Base-by-base conservation (phyloP, 23 tunicate species). In the Oikopleura dioica region DNA sequence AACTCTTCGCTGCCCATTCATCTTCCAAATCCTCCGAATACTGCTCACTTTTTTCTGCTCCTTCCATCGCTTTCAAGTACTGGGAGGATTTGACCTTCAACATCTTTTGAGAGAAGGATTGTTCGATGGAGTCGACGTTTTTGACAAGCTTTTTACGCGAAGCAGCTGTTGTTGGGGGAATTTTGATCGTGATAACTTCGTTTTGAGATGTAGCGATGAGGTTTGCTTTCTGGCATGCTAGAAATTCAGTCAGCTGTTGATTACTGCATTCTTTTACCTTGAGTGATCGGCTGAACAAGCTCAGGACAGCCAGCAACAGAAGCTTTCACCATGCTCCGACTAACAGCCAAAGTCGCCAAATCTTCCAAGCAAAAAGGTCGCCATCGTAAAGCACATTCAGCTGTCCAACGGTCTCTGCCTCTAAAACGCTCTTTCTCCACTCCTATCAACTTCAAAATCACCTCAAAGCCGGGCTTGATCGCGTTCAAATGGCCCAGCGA, bases 221-320 rank as follows among this genome's bases (percentile, higher is more conserved):
- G 26, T 63, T 63, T 63, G 72, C 72, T 63, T 23, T 28, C 33
- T 16, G 29, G 33, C 72, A 63, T 24, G 72, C 72, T 63, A 63
- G 26, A 63, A 63, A 12, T 21, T n/a, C n/a, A n/a, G n/a, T n/a
- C n/a, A n/a, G n/a, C n/a, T n/a, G n/a, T n/a, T n/a, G n/a, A n/a
- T n/a, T n/a, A n/a, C n/a, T n/a, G n/a, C n/a, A n/a, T n/a, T n/a
- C n/a, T 12, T 28, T 63, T 21, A 63, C 72, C 72, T 2, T 63
- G 72, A 23, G 72, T 63, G 26, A 63, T 63, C 26, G 72, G 72
- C 72, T 63, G 72, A 63, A 63, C 33, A 2, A 63, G 33, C 72
- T 63, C 72, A 2, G 72, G 72, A 63, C 72, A 63, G 2, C 72
- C 72, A 16, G 72, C 29, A 21, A 63, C 72, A 63, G 72, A 63